Evolutionary conservation across 2,797 vertebrate species (phyloP).

Genomic region (Gastrophryne carolinensis): DNA sequence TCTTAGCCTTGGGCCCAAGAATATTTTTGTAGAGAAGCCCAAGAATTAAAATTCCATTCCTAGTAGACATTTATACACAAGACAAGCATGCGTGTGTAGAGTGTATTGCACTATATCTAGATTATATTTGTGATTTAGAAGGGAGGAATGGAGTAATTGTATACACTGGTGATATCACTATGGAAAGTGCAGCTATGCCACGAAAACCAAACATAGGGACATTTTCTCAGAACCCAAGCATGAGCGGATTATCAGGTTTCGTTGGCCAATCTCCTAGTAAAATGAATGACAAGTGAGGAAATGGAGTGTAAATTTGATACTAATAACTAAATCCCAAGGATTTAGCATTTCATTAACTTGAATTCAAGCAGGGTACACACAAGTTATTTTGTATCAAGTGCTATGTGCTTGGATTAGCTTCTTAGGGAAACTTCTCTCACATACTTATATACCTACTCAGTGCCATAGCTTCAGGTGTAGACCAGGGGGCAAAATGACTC

Average conservation of each 20-base stretch:
- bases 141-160: too few relatives aligned
- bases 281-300: constrained; percentile 32
- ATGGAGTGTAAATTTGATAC: constrained; percentile 14
- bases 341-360: background rate
- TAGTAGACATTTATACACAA: too few relatives aligned
- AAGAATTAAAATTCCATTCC: too few relatives aligned
- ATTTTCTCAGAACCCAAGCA: background rate
- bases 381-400: background rate
- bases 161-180: too few relatives aligned
- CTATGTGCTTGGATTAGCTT: background rate
- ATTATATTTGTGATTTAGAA: too few relatives aligned
- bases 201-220: background rate
- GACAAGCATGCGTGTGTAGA: too few relatives aligned
- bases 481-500: too few relatives aligned
- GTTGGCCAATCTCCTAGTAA: background rate
- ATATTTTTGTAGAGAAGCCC: too few relatives aligned
- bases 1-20: too few relatives aligned
- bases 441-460: background rate
- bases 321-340: background rate
- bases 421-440: background rate
- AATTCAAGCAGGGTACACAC: background rate
- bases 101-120: too few relatives aligned
- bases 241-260: background rate
- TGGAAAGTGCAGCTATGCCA: too few relatives aligned
- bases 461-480: too few relatives aligned